phyloP scores from a whole-genome alignment of 2,113 vertebrate species.

The Willisornis vidua region DNA sequence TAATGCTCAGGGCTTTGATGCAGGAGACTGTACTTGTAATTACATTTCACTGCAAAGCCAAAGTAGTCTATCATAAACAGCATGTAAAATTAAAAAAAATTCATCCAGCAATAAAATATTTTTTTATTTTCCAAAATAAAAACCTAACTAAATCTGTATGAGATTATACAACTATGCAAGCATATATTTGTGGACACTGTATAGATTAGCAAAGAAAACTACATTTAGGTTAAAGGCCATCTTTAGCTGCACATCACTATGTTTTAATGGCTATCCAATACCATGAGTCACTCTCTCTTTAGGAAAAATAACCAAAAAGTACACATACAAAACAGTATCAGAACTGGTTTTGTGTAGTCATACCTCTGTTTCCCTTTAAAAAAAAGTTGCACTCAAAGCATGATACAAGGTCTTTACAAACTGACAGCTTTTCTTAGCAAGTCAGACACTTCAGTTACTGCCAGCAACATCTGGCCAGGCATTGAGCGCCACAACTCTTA shows the following conservation, averaged over 20 bases:
- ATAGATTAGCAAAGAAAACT: conserved; percentile 1
- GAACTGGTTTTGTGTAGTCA: not conserved
- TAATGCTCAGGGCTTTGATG: not conserved
- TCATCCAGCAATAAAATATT: not conserved
- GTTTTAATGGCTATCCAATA: not conserved
- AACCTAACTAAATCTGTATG: not conserved
- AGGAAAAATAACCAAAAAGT: not conserved
- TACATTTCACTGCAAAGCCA: not conserved
- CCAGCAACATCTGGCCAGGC: not conserved
- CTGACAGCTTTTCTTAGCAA: not conserved
- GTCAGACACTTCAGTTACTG: not conserved
- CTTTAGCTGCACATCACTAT: not conserved
- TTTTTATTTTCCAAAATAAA: not conserved
- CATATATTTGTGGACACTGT: not conserved
- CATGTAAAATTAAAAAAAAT: not conserved
- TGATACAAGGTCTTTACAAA: not conserved
- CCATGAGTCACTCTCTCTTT: not conserved
- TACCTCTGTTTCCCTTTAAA: not conserved
- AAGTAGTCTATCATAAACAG: not conserved
- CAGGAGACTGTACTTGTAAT: not conserved
- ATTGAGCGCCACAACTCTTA: not conserved
- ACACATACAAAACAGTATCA: not conserved
- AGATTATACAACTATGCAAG: not conserved
- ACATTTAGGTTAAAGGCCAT: not conserved
- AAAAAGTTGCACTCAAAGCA: fast-evolving